Percentiles rank a stretch among this genome's conserved stretches.
These are phyloP conservation scores for Cancer borealis DNA, from an alignment of 2,888 invertebrate genomes.

Conservation along the genomic window DNA sequence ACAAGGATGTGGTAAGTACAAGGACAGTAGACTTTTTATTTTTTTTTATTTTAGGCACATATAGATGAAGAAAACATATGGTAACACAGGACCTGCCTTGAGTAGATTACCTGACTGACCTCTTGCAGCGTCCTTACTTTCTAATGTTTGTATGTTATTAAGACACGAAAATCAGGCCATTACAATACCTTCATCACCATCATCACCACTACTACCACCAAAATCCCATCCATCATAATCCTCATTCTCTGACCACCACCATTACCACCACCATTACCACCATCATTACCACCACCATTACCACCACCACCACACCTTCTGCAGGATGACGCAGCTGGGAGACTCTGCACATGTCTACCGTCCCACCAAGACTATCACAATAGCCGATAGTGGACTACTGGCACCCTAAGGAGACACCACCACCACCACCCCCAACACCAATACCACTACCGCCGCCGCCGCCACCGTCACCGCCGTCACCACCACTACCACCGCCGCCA, in stretches of 20 bases:
- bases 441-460: background rate
- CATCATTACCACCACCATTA: background rate
- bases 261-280: background rate
- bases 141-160: too few species aligned
- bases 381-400: slow-evolving; percentile 74
- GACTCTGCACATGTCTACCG: slow-evolving; percentile 73
- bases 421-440: background rate
- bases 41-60: too few species aligned
- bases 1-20: too few species aligned
- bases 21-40: too few species aligned
- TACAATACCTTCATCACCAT: background rate
- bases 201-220: background rate
- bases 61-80: too few species aligned
- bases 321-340: slow-evolving; percentile 75
- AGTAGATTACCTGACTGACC: too few species aligned
- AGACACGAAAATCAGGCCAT: too few species aligned
- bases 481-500: background rate
- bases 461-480: background rate
- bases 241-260: background rate
- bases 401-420: slow-evolving; percentile 41
- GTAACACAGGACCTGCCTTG: too few species aligned
- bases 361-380: slow-evolving; percentile 74
- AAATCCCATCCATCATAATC: background rate
- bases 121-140: too few species aligned
- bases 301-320: background rate